These are phyloP conservation scores for Taurulus bubalis DNA, from an alignment of 2,113 vertebrate genomes.

Conservation along the genomic window DNA sequence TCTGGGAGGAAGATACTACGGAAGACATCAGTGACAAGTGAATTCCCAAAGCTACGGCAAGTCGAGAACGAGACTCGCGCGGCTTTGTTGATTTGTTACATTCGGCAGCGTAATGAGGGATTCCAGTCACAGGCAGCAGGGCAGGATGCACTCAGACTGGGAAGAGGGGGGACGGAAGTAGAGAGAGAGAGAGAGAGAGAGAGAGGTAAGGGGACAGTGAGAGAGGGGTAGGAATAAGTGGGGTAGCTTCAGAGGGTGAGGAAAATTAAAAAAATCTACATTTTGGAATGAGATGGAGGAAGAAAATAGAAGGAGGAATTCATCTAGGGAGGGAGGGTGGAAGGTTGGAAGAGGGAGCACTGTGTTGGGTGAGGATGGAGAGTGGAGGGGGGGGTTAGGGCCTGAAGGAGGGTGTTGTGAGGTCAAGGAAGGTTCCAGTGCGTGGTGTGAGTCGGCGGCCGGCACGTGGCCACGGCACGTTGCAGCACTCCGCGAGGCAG, in stretches of 20 bases:
- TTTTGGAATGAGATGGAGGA: conserved; percentile 7
- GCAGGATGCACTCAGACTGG: conserved; percentile 41
- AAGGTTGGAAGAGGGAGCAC: conserved; percentile 16
- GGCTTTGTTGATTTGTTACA: conserved; percentile 69
- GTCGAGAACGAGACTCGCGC: background rate
- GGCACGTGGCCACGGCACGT: conserved; percentile 62
- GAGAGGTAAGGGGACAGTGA: too few species aligned
- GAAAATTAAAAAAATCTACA: background rate
- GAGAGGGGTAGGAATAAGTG: conserved; percentile 30
- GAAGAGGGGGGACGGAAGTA: background rate
- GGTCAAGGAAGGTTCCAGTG: conserved; percentile 70
- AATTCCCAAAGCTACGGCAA: conserved; percentile 6
- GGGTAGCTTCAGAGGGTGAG: conserved; percentile 31
- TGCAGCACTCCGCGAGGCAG: conserved; percentile 44
- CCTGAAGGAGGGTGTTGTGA: conserved; percentile 25
- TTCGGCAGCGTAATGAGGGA: conserved; percentile 59
- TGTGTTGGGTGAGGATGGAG: background rate
- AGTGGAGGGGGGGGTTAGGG: background rate
- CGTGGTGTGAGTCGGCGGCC: conserved; percentile 44
- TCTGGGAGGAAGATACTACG: background rate
- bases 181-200: background rate
- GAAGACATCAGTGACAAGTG: background rate
- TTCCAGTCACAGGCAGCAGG: conserved; percentile 57
- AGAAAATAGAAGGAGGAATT: background rate
- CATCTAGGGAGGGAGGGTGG: background rate